Conservation (phyloP, 2,888 invertebrate genomes). For the Acleris sparsana region DNA sequence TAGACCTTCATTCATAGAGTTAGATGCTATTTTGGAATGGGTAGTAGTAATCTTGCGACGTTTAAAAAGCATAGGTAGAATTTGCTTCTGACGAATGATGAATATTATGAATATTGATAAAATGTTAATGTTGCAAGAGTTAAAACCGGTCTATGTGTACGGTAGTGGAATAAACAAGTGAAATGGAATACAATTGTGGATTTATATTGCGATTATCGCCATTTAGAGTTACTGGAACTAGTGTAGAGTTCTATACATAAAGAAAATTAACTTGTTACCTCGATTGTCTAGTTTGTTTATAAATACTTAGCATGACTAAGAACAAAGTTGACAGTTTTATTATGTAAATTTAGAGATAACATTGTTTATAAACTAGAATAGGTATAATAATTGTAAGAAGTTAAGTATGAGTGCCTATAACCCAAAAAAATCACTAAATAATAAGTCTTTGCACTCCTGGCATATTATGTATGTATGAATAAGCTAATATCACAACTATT, state of each 20-base stretch:
- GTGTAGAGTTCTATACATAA: background rate
- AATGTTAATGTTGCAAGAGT: constrained; percentile 47
- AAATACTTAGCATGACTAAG: too few species aligned
- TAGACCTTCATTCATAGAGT: constrained; percentile 30
- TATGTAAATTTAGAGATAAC: too few species aligned
- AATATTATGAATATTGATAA: constrained; percentile 63
- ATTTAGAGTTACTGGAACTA: background rate
- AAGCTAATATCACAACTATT: too few species aligned
- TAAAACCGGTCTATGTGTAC: constrained; percentile 33
- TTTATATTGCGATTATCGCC: constrained; percentile 20
- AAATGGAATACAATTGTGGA: background rate
- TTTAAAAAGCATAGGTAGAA: constrained; percentile 38
- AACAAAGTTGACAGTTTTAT: too few species aligned
- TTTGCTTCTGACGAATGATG: constrained; percentile 57
- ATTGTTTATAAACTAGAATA: too few species aligned
- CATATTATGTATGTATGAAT: too few species aligned
- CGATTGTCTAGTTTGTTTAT: too few species aligned
- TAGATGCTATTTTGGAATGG: background rate
- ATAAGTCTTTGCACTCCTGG: too few species aligned
- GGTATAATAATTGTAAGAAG: too few species aligned
- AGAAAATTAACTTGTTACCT: too few species aligned
- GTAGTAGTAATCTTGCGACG: background rate
- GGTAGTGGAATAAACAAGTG: constrained; percentile 36
- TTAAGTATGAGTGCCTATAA: too few species aligned
- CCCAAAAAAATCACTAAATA: too few species aligned